A percentile compares a stretch with the other conserved stretches of the same genome.
These are phyloP conservation scores for Telmatochromis sp. DNA, from an alignment of 2,113 vertebrate genomes.

Conservation along the genomic window DNA sequence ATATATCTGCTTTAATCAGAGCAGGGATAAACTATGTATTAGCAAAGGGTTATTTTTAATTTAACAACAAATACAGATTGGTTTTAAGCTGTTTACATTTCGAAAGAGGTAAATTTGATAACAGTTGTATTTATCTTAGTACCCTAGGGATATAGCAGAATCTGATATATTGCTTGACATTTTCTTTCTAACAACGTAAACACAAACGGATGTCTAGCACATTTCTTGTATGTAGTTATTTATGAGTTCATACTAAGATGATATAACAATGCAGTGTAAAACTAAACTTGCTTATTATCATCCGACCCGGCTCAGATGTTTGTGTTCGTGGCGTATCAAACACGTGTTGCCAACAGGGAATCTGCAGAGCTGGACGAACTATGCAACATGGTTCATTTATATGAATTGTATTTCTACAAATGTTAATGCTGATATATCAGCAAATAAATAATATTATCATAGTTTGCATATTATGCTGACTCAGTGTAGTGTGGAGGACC, in stretches of 20 bases:
- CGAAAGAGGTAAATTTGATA: not conserved
- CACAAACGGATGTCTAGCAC: accelerated
- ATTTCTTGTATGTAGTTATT: not conserved
- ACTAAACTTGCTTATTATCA: not conserved
- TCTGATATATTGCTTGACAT: not conserved
- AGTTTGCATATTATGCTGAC: not conserved
- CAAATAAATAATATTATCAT: not conserved
- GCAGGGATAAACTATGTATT: not conserved
- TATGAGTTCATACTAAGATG: not conserved
- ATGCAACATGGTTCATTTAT: not conserved
- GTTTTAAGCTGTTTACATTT: not conserved
- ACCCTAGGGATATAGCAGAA: accelerated
- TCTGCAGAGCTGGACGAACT: not conserved
- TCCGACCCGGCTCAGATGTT: not conserved
- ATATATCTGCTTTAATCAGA: not conserved
- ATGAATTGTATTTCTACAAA: not conserved
- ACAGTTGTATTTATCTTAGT: not conserved
- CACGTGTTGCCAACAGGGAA: not conserved
- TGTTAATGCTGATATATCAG: not conserved
- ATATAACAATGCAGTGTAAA: not conserved
- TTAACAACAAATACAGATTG: not conserved
- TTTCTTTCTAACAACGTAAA: not conserved
- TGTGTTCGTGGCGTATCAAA: not conserved
- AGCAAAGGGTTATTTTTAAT: not conserved
- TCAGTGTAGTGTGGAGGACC: not conserved